Conservation (phyloP, 2,797 vertebrate species). For the Podargus strigoides region DNA sequence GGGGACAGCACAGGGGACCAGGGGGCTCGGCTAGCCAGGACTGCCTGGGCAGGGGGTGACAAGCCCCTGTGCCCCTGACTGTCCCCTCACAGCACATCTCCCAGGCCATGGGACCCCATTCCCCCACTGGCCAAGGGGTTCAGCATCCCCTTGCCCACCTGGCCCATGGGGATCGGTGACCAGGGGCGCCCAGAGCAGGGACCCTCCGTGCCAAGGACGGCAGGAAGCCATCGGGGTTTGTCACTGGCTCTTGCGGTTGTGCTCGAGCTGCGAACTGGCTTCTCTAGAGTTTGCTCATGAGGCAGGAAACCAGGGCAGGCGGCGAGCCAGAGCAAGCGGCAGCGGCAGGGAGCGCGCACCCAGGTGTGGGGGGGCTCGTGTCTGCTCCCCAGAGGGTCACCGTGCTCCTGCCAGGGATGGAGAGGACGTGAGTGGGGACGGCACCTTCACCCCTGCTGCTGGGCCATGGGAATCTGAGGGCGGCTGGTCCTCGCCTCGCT, state of each 20-base stretch:
- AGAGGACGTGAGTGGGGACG: not conserved
- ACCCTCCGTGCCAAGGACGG: rapidly evolving
- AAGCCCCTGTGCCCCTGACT: rapidly evolving
- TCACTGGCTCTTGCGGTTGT: constrained; percentile 59
- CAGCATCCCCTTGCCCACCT: not conserved
- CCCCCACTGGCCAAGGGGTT: rapidly evolving
- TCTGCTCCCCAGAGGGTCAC: not conserved
- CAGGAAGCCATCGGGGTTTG: constrained; percentile 54
- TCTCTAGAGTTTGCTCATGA: constrained; percentile 24
- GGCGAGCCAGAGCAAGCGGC: not conserved
- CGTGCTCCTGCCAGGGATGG: not conserved
- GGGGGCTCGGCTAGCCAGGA: rapidly evolving
- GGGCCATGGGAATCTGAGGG: not conserved
- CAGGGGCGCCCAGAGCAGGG: not conserved
- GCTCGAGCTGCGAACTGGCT: not conserved
- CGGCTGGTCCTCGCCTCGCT: not conserved
- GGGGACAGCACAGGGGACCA: rapidly evolving
- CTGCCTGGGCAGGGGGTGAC: not conserved
- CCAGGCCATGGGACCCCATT: rapidly evolving
- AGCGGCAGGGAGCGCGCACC: not conserved
- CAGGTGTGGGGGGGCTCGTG: not conserved
- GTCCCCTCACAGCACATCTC: not conserved
- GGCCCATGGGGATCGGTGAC: rapidly evolving
- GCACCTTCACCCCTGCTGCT: not conserved
- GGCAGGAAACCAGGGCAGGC: constrained; percentile 65